Percentiles rank a stretch among this genome's conserved stretches.
These are phyloP conservation scores for Malacosoma neustria DNA, from an alignment of 2,888 invertebrate genomes.

Conservation along the genomic window DNA sequence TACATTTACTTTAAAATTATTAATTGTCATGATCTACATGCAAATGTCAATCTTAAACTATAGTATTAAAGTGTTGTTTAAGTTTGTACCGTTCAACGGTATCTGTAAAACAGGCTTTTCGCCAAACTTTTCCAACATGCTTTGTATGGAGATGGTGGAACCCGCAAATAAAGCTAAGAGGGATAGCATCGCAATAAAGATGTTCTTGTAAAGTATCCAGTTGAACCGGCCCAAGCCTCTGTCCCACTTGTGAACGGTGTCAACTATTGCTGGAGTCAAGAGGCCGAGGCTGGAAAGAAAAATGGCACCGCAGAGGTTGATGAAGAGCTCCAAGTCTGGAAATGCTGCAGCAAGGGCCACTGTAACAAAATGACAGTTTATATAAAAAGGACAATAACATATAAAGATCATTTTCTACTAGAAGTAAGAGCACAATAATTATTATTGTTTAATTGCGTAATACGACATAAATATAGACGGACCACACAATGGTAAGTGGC, in stretches of 20 bases:
- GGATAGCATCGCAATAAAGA: constrained; percentile 50
- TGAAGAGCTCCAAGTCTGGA: constrained; percentile 89
- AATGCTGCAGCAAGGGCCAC: constrained; percentile 86
- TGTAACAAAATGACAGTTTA: constrained; percentile 44
- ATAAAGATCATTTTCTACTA: too few relatives aligned
- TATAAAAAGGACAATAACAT: too few relatives aligned
- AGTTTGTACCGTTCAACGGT: constrained; percentile 1
- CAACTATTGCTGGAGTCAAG: constrained; percentile 82
- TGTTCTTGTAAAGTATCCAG: constrained; percentile 83
- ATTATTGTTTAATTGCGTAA: too few relatives aligned
- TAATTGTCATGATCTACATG: not conserved
- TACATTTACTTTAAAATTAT: too few relatives aligned
- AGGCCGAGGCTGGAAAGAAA: constrained; percentile 83
- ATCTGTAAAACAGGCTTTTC: not conserved
- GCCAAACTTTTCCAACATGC: constrained; percentile 42
- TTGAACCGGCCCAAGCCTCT: constrained; percentile 77
- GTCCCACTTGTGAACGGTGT: constrained; percentile 81
- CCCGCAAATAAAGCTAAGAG: constrained; percentile 54
- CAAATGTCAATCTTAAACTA: not conserved
- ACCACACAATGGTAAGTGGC: too few relatives aligned
- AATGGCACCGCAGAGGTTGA: constrained; percentile 89
- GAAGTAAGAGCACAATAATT: too few relatives aligned
- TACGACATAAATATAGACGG: too few relatives aligned
- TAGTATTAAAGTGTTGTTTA: constrained; percentile 2
- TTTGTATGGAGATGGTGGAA: constrained; percentile 48